phyloP scores from a whole-genome alignment of 2,113 vertebrate species.

The Bettongia penicillata region DNA sequence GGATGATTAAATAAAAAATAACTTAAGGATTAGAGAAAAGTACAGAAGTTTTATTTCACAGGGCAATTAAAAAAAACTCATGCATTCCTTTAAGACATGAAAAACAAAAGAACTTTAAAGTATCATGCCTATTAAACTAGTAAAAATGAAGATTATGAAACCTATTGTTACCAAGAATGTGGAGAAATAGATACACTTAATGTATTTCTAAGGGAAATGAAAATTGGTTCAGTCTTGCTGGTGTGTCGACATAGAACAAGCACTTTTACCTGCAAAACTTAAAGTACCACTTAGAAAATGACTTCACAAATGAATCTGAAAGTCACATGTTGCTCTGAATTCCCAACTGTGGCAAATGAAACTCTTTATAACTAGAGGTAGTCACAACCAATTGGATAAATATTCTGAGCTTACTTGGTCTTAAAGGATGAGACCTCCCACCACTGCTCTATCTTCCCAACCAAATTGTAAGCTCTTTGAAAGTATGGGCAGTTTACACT shows the following conservation, averaged over 20 bases:
- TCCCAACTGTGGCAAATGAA: neutral
- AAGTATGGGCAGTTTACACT: neutral
- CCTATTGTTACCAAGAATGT: neutral
- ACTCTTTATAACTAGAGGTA: neutral
- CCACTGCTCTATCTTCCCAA: neutral
- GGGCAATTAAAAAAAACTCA: neutral
- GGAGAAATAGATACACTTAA: neutral
- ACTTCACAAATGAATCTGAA: neutral
- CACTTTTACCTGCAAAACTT: neutral
- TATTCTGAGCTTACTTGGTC: neutral
- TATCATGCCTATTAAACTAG: neutral
- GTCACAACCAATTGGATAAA: neutral
- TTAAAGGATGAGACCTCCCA: neutral
- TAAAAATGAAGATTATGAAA: neutral
- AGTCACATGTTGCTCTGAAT: neutral
- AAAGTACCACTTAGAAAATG: neutral
- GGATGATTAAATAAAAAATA: neutral
- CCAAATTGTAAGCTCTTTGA: neutral
- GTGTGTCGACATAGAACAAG: neutral
- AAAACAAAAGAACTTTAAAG: neutral
- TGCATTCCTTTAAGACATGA: neutral
- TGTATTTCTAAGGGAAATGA: neutral
- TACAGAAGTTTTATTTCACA: neutral
- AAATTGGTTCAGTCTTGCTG: neutral
- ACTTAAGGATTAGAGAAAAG: neutral